Evolutionary conservation across 2,797 vertebrate species (phyloP), one percentile per base, ranked within the genome.

Genomic region (Chrosomus eos): DNA sequence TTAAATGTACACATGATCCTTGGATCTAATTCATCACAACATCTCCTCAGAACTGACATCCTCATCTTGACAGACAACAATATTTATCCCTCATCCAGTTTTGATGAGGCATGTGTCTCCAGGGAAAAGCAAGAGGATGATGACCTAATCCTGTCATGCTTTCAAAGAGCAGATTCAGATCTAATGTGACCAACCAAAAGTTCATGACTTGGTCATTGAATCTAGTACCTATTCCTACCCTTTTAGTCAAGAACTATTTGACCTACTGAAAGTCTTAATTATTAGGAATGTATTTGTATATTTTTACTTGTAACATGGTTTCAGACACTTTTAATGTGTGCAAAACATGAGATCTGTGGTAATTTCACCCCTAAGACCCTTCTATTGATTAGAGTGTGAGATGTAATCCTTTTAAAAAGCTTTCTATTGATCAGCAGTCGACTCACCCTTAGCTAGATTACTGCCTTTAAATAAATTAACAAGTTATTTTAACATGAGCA

Each of bases 321-420:
- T 68, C 45, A 81, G 33, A 33, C 45, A 38, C 82, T 78, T 60
- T 26, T 60, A 40, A 66, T 64, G 40, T 64, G 72, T 33, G 66
- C 14, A 58, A 71, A 66, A 58, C 74, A 71, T 62, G 51, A 64
- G 23, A 84, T 83, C 38, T 71, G 53, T 72, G 19, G 28, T 72
- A 36, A 51, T 71, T 62, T 78, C 19, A 84, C 75, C 53, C 36
- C 67, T 9, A 36, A 71, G 53, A 48, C 67, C 43, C 38, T 21
- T 62, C 86, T 88, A 92, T 92, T 90, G 84, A 93, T 91, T 70
- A 81, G 62, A 87, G 86, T 76, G 89, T 19, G 23, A 53, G 48
- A 86, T 72, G 76, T 74, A 84, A 87, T 74, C 58, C 53, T 82
- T 79, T 81, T 83, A 85, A 87, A 90, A 89, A 76, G 79, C 33